Conservation (phyloP, 2,888 invertebrate species). For the Portevinia maculata region DNA sequence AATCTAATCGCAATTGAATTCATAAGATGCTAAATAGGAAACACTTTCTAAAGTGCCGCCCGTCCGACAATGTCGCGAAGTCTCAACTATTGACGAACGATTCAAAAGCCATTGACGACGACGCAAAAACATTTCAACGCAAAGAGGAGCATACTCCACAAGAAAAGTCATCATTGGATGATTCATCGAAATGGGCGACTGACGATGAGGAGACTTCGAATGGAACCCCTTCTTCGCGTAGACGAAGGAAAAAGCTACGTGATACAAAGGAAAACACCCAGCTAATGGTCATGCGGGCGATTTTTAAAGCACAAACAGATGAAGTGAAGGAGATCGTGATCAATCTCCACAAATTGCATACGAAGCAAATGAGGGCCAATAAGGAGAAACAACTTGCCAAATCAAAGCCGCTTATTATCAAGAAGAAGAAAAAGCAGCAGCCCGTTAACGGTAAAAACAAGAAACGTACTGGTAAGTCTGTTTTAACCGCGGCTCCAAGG, state of each 20-base stretch:
- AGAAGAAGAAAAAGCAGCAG: conserved; percentile 4
- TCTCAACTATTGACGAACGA: conserved; percentile 34
- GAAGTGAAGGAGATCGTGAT: conserved; percentile 53
- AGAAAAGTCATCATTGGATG: conserved; percentile 21
- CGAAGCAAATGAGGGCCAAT: conserved; percentile 15
- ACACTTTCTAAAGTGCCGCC: conserved; percentile 56
- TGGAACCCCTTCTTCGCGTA: conserved; percentile 9
- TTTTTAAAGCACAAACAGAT: conserved; percentile 48
- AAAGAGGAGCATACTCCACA: conserved; percentile 1
- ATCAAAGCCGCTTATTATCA: neutral
- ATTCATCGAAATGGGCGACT: conserved; percentile 53
- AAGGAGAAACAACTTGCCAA: neutral
- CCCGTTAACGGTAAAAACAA: neutral
- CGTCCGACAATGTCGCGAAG: conserved; percentile 14
- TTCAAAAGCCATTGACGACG: conserved; percentile 22
- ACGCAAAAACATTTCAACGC: conserved; percentile 11
- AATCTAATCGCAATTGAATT: neutral
- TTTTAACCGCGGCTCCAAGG: neutral
- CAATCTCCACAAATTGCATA: conserved; percentile 23
- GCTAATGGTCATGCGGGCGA: conserved; percentile 20
- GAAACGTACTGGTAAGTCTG: neutral
- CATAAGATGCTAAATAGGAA: conserved; percentile 41
- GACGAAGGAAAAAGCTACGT: conserved; percentile 14
- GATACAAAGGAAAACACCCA: conserved; percentile 9
- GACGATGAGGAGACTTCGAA: conserved; percentile 29